phyloP scores from a whole-genome alignment of 2,797 vertebrate genomes.

The Bovichtus variegatus region DNA sequence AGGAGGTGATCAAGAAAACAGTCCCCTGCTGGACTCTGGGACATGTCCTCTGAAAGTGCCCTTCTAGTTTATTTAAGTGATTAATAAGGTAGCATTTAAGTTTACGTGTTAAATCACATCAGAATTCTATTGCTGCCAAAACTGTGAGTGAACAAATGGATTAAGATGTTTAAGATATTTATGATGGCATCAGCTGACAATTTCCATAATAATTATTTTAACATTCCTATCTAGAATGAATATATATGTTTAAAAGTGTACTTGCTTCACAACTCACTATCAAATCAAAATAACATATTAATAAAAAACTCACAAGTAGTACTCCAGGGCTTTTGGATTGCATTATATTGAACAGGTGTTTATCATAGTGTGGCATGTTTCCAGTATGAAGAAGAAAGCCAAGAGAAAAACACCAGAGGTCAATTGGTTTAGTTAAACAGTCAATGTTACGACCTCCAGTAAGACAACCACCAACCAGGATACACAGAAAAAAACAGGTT shows the following conservation, averaged over 20 bases:
- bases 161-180: not conserved
- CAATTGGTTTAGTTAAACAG: conserved; percentile 29
- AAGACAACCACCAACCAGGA: conserved; percentile 30
- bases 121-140: not conserved
- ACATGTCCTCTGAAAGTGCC: no score
- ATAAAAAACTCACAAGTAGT: no score
- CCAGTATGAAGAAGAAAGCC: not conserved
- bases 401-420: not conserved
- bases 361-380: not conserved
- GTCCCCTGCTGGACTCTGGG: no score
- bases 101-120: not conserved
- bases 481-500: conserved; percentile 12
- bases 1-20: no score
- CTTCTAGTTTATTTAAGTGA: no score
- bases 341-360: not conserved
- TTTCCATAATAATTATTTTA: not conserved
- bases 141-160: not conserved
- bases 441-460: conserved; percentile 18
- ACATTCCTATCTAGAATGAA: not conserved
- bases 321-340: not conserved
- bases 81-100: not conserved
- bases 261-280: not conserved
- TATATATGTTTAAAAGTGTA: not conserved
- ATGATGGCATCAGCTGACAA: not conserved
- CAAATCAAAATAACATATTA: not conserved